These are phyloP conservation scores for Emydura subglobosa DNA, from an alignment of 2,113 vertebrate species.

Conservation along the genomic window DNA sequence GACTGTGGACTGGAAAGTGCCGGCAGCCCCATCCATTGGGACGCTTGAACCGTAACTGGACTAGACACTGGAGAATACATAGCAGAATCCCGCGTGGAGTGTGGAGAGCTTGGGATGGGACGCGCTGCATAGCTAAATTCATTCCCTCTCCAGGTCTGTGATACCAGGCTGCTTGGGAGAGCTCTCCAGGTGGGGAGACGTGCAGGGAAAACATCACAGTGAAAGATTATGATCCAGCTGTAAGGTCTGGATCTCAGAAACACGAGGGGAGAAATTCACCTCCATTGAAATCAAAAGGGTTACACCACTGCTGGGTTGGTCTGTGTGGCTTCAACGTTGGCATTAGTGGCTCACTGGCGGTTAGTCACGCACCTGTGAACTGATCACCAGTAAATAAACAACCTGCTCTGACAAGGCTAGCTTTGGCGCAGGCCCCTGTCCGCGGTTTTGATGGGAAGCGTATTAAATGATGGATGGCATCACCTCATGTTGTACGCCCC, in stretches of 20 bases:
- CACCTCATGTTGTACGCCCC: background rate
- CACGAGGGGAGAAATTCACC: background rate
- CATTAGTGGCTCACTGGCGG: background rate
- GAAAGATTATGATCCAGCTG: background rate
- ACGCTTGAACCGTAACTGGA: background rate
- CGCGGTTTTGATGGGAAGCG: background rate
- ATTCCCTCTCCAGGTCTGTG: background rate
- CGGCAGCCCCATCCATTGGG: background rate
- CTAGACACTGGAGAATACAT: background rate
- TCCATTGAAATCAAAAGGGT: too few species aligned
- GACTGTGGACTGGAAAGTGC: background rate
- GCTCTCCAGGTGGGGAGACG: background rate
- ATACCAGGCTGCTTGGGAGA: accelerated
- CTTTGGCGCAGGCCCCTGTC: background rate
- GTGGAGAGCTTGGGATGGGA: background rate
- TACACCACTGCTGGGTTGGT: too few species aligned
- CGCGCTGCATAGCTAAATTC: background rate
- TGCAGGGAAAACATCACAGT: background rate
- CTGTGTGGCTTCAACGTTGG: too few species aligned
- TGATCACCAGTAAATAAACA: background rate
- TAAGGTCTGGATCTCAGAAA: background rate
- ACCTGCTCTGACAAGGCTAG: too few species aligned
- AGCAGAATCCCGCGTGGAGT: background rate
- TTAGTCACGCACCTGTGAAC: background rate
- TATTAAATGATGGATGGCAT: background rate